These are phyloP conservation scores for Glareola pratincola DNA, from an alignment of 2,113 vertebrate species.

Conservation along the genomic window DNA sequence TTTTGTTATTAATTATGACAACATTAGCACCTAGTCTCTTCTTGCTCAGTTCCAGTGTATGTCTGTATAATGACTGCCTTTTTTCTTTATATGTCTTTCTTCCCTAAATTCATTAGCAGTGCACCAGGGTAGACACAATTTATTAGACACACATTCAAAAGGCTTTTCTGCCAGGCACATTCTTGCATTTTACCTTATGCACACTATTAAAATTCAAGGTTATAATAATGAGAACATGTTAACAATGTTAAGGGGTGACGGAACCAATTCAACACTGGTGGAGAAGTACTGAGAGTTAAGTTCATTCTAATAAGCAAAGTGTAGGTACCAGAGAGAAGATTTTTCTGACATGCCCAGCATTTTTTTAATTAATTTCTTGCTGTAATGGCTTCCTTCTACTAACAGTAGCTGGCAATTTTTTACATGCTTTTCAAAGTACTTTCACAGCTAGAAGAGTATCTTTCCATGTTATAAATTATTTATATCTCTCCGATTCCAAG, in stretches of 20 bases:
- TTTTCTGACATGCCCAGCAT: neutral
- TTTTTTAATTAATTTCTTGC: constrained; percentile 35
- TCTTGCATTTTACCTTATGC: constrained; percentile 22
- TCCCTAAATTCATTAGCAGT: neutral
- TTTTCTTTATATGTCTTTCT: neutral
- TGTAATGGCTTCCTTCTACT: neutral
- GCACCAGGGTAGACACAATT: neutral
- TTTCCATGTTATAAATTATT: neutral
- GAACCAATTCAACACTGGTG: neutral
- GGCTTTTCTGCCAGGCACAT: neutral
- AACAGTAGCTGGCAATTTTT: neutral
- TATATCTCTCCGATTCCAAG: neutral
- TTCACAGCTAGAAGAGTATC: neutral
- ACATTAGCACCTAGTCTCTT: neutral
- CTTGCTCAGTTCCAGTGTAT: neutral
- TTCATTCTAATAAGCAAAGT: constrained; percentile 38
- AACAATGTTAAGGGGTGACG: constrained; percentile 37
- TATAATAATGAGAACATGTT: constrained; percentile 29
- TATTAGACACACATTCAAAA: neutral
- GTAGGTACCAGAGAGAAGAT: constrained; percentile 9
- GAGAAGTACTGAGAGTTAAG: constrained; percentile 28
- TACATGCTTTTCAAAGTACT: neutral
- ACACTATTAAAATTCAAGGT: constrained; percentile 62
- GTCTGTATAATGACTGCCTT: neutral
- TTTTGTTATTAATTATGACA: neutral